Percentiles rank a stretch among this genome's conserved stretches.
Evolutionary conservation across 2,113 vertebrate species (phyloP).

Genomic region (Pterocles burchelli): DNA sequence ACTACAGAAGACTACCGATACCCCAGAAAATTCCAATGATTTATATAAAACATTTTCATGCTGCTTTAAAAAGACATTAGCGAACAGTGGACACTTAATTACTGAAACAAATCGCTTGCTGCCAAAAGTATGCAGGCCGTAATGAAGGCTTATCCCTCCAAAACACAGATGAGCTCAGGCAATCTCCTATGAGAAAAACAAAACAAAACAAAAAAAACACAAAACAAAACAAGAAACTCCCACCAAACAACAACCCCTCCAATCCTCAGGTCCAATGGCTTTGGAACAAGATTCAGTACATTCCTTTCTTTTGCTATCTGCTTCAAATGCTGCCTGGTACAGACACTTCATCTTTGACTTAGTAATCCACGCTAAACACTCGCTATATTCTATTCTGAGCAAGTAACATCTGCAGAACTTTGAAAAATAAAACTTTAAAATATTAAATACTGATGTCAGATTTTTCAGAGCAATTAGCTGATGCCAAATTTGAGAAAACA

Average conservation of each 20-base stretch:
- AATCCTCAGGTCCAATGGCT: background rate
- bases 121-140: background rate
- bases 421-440: background rate
- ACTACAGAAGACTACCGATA: background rate
- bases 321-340: background rate
- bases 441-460: background rate
- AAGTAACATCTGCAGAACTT: background rate
- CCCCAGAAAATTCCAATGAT: background rate
- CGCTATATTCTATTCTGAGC: background rate
- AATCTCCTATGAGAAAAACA: background rate
- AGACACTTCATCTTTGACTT: background rate
- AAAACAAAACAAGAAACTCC: background rate
- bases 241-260: background rate
- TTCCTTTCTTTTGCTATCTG: constrained; percentile 25
- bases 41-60: background rate
- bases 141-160: constrained; percentile 9
- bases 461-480: background rate
- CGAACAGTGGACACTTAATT: background rate
- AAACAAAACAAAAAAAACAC: background rate
- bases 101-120: constrained; percentile 15
- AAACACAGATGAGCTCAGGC: background rate
- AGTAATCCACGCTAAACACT: background rate
- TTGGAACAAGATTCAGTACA: constrained; percentile 7
- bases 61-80: background rate
- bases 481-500: background rate